Conservation (phyloP, 2,888 invertebrate species). For the Andrena bicolor region DNA sequence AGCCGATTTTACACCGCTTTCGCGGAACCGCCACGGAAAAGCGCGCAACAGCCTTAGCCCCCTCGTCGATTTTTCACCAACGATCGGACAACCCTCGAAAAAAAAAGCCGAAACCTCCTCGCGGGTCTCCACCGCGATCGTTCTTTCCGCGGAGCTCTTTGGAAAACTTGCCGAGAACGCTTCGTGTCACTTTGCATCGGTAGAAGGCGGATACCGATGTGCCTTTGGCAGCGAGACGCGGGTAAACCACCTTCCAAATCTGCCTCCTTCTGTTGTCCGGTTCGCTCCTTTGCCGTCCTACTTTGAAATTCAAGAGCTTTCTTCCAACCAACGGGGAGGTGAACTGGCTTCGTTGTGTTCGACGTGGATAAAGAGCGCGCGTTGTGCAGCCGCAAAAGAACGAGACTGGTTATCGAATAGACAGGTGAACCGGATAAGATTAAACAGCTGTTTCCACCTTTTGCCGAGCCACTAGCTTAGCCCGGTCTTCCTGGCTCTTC, state of each 20-base stretch:
- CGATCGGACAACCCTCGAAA: neutral
- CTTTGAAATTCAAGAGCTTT: neutral
- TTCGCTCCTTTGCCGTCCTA: neutral
- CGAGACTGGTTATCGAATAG: conserved; percentile 67
- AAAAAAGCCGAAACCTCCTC: neutral
- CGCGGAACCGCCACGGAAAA: conserved; percentile 35
- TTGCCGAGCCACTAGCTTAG: conserved; percentile 57
- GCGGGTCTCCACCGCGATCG: neutral
- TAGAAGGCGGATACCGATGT: conserved; percentile 32
- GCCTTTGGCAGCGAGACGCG: conserved; percentile 35
- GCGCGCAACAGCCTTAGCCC: conserved; percentile 30
- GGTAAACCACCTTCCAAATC: neutral
- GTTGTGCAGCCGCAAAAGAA: conserved; percentile 47
- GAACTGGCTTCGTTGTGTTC: conserved; percentile 36
- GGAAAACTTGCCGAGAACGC: conserved; percentile 27
- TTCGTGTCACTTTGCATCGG: conserved; percentile 66
- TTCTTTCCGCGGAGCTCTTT: neutral
- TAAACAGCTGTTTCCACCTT: conserved; percentile 79
- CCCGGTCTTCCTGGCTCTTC: neutral
- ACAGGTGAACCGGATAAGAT: conserved; percentile 78
- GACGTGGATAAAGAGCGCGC: conserved; percentile 47
- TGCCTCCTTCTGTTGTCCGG: neutral
- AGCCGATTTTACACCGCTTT: conserved; percentile 71
- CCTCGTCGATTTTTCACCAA: conserved; percentile 19
- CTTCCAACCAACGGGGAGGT: neutral